phyloP scores from a whole-genome alignment of 2,888 invertebrate species.

The Punctoribates punctum region DNA sequence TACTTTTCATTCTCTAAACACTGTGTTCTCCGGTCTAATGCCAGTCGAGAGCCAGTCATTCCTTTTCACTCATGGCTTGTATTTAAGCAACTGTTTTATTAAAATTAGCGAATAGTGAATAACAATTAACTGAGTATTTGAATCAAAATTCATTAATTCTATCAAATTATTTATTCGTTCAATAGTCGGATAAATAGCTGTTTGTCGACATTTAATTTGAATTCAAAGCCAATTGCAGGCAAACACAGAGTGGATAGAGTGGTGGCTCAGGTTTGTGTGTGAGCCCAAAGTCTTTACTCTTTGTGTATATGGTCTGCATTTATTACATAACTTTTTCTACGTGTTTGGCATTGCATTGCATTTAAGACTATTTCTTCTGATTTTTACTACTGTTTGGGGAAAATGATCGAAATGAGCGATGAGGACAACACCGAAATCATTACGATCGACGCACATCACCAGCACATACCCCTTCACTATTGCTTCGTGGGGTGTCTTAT shows the following conservation, averaged over 20 bases:
- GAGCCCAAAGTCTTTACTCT: not conserved
- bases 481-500: not conserved
- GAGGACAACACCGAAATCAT: not conserved
- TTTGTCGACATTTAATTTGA: conserved; percentile 13
- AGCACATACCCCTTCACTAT: conserved; percentile 3
- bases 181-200: not conserved
- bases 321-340: conserved; percentile 21
- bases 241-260: not conserved
- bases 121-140: not conserved
- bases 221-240: not conserved
- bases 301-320: not conserved
- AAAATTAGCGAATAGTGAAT: not conserved
- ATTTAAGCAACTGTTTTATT: not conserved
- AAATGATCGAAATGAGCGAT: conserved; percentile 2
- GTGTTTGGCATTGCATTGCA: not conserved
- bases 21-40: not conserved
- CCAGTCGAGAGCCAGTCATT: not conserved
- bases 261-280: not conserved
- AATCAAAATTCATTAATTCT: conserved; percentile 16
- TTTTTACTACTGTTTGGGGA: conserved; percentile 12
- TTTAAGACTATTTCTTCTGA: not conserved
- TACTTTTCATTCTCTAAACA: not conserved
- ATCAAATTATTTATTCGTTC: not conserved
- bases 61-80: not conserved
- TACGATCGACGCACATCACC: not conserved